Percentiles rank a stretch among this genome's conserved stretches.
Evolutionary conservation across 2,888 invertebrate genomes (phyloP).

Genomic region (Ectemnius continuus): DNA sequence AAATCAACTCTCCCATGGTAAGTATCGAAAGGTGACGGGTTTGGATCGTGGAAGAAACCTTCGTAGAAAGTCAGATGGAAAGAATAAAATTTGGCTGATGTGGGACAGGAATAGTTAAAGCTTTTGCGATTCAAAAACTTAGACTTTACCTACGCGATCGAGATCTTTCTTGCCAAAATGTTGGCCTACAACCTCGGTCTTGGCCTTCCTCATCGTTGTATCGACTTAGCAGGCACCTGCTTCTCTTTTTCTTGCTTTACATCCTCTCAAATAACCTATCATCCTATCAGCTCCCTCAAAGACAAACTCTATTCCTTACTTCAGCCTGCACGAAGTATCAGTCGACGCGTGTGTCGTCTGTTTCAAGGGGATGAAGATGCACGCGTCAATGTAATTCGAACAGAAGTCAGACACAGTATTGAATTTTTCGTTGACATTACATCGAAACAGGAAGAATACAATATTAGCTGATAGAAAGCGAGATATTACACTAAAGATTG

Average conservation of each 20-base stretch:
- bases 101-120: neutral
- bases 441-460: too few relatives aligned
- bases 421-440: too few relatives aligned
- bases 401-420: too few relatives aligned
- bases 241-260: neutral
- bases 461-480: too few relatives aligned
- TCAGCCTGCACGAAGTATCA: too few relatives aligned
- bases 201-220: too few relatives aligned
- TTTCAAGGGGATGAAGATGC: too few relatives aligned
- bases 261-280: conserved; percentile 27
- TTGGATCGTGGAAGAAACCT: conserved; percentile 69
- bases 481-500: too few relatives aligned
- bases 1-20: conserved; percentile 40
- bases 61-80: neutral
- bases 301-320: too few relatives aligned
- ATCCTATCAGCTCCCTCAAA: conserved; percentile 1
- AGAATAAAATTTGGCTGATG: neutral
- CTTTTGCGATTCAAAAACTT: neutral
- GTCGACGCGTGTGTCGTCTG: too few relatives aligned
- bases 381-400: too few relatives aligned
- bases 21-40: conserved; percentile 58
- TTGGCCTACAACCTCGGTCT: conserved; percentile 19
- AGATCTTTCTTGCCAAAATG: conserved; percentile 64
- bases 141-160: conserved; percentile 67
- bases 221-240: conserved; percentile 9